phyloP scores from a whole-genome alignment of 2,797 vertebrate species.

The Perodicticus potto region DNA sequence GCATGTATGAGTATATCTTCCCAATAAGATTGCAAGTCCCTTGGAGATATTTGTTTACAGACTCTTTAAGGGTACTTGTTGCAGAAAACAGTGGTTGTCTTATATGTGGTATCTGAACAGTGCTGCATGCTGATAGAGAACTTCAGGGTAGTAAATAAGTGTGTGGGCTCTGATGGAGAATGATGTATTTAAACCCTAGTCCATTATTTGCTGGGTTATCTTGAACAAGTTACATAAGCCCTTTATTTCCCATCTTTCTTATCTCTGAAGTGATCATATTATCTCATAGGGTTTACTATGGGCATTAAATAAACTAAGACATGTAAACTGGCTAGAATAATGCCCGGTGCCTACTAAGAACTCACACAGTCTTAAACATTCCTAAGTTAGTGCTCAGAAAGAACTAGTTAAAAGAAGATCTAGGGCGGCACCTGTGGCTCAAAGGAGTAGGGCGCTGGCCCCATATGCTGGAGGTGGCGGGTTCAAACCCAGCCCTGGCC shows the following conservation, averaged over 20 bases:
- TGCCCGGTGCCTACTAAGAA: neutral
- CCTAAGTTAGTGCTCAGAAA: neutral
- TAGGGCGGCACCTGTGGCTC: neutral
- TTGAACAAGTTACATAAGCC: neutral
- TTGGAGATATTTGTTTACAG: neutral
- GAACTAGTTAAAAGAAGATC: conserved; percentile 38
- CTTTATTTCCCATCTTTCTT: neutral
- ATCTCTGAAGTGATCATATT: neutral
- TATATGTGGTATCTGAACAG: neutral
- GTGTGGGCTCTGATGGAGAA: neutral
- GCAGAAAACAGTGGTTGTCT: neutral
- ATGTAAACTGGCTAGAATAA: conserved; percentile 8
- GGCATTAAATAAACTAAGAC: neutral
- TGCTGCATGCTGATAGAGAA: neutral
- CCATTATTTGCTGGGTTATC: neutral
- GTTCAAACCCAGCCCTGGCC: too few species aligned
- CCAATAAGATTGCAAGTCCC: neutral
- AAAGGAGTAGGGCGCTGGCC: too few species aligned
- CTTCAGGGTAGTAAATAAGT: neutral
- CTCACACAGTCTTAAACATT: neutral
- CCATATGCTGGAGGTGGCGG: too few species aligned
- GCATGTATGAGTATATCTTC: neutral
- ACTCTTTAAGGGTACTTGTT: neutral
- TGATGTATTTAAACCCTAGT: neutral
- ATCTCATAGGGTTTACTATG: neutral